These are phyloP conservation scores for Melospiza georgiana DNA, from an alignment of 2,113 vertebrate genomes.

Conservation along the genomic window DNA sequence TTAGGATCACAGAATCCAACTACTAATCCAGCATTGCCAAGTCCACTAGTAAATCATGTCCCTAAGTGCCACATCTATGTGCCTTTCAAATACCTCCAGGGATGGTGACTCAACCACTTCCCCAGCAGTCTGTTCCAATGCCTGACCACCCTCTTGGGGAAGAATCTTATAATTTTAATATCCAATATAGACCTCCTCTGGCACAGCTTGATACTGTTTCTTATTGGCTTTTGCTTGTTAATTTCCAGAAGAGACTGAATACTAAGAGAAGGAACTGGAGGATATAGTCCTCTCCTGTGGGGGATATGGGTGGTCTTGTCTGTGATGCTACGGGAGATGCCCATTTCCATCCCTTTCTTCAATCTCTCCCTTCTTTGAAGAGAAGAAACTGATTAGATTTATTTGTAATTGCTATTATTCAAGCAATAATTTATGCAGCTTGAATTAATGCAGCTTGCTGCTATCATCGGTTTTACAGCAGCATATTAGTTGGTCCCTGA, in stretches of 20 bases:
- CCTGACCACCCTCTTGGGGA: background rate
- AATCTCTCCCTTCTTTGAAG: background rate
- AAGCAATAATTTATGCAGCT: background rate
- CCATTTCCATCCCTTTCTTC: background rate
- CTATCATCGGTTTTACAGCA: background rate
- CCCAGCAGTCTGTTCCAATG: background rate
- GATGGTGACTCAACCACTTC: background rate
- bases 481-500: background rate
- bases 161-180: background rate
- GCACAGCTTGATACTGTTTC: background rate
- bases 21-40: background rate
- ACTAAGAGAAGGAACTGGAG: background rate
- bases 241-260: background rate
- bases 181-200: background rate
- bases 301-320: background rate
- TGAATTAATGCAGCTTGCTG: background rate
- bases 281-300: background rate
- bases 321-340: background rate
- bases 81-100: background rate
- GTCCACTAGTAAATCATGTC: background rate
- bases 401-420: constrained; percentile 18
- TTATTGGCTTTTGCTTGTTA: background rate
- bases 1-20: background rate
- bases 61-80: background rate
- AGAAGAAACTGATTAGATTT: background rate